phyloP scores from a whole-genome alignment of 2,113 vertebrate genomes.

The Upupa epops region DNA sequence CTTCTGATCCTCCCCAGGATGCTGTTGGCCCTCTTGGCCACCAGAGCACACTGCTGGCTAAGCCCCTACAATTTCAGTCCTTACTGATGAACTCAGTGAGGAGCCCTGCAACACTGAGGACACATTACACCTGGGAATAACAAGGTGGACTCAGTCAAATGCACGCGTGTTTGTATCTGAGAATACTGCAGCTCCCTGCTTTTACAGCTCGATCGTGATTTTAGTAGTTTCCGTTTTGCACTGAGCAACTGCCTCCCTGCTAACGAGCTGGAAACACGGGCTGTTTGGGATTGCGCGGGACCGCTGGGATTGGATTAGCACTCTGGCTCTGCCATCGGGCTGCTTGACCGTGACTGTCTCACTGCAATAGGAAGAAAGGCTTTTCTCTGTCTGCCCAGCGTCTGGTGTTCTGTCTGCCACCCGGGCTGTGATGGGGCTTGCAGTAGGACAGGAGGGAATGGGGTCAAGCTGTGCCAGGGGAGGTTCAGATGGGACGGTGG shows the following conservation, averaged over 20 bases:
- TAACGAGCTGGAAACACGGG: background rate
- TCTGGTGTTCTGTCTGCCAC: background rate
- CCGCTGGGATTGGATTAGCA: background rate
- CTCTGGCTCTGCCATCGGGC: background rate
- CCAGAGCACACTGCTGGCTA: too few species aligned
- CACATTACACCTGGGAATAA: background rate
- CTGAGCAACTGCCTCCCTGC: background rate
- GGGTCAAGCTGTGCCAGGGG: too few species aligned
- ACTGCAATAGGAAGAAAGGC: background rate
- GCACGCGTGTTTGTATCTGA: background rate
- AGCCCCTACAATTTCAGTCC: background rate
- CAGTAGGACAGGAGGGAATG: too few species aligned
- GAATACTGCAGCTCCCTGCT: background rate
- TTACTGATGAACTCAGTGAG: background rate
- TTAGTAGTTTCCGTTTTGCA: background rate
- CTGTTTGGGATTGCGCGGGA: background rate
- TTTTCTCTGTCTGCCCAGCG: background rate
- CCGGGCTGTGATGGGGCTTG: accelerated
- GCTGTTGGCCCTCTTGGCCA: too few species aligned
- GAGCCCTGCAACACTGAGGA: background rate
- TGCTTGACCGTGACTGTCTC: background rate
- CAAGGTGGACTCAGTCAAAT: background rate
- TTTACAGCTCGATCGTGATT: background rate
- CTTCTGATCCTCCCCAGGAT: too few species aligned
- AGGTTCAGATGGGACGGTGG: too few species aligned